A percentile compares a stretch with the other conserved stretches of the same genome.
These are phyloP conservation scores for Seriola aureovittata DNA, from an alignment of 2,113 vertebrate genomes.

Conservation along the genomic window DNA sequence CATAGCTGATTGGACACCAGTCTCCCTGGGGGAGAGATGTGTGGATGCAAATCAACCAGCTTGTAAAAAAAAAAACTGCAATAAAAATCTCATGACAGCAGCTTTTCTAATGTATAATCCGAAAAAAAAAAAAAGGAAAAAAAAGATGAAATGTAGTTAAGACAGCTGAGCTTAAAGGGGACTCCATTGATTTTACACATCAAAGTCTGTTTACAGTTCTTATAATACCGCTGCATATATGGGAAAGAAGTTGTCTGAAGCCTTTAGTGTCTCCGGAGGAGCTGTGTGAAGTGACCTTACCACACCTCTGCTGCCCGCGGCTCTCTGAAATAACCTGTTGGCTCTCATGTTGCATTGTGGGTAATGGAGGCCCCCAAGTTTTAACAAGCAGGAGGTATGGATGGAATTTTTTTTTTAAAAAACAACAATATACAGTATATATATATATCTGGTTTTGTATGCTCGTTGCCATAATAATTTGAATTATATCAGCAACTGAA, in stretches of 20 bases:
- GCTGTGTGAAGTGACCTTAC: not conserved
- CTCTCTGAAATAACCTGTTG: not conserved
- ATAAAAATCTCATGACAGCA: slow-evolving; percentile 21
- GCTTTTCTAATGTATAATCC: slow-evolving; percentile 16
- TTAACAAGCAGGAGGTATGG: not conserved
- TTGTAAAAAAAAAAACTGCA: not conserved
- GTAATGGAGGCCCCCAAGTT: not conserved
- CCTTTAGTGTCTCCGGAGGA: not conserved
- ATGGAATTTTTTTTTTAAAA: too few relatives aligned
- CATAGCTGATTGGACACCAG: slow-evolving; percentile 47
- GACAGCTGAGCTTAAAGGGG: not conserved
- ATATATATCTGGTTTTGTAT: too few relatives aligned
- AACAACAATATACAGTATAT: too few relatives aligned
- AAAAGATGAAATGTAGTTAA: not conserved
- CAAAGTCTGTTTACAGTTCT: not conserved
- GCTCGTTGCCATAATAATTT: too few relatives aligned
- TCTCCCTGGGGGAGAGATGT: slow-evolving; percentile 37
- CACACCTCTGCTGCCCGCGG: not conserved
- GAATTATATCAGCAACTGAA: too few relatives aligned
- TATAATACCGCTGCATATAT: not conserved
- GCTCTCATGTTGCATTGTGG: not conserved
- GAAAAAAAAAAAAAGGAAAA: not conserved
- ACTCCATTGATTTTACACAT: not conserved
- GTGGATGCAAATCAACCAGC: slow-evolving; percentile 49
- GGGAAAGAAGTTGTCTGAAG: not conserved